These are phyloP conservation scores for Acromyrmex echinatior DNA, from an alignment of 1,140 invertebrate genomes.

Conservation along the genomic window DNA sequence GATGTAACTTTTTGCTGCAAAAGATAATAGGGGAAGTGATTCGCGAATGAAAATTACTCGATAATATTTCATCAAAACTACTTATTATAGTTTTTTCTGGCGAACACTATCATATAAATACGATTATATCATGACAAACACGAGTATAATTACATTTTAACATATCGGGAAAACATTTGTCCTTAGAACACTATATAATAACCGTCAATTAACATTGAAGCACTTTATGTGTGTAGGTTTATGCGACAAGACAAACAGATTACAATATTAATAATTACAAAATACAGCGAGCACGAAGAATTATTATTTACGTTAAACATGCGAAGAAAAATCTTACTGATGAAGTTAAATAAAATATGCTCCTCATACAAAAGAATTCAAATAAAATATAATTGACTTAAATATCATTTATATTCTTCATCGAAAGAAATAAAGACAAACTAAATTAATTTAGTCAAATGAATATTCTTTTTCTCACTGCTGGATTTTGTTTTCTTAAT, in stretches of 20 bases:
- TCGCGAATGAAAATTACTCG: conserved; percentile 12
- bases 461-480: no score
- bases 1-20: conserved; percentile 1
- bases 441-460: no score
- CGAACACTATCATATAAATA: neutral
- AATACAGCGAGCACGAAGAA: no score
- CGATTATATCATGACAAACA: neutral
- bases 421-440: no score
- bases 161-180: neutral
- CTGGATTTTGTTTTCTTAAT: neutral
- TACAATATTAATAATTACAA: neutral
- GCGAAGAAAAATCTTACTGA: neutral
- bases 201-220: neutral
- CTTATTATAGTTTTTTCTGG: conserved; percentile 41
- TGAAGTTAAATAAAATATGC: no score
- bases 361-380: no score
- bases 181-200: neutral
- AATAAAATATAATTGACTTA: no score
- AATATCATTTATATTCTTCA: no score
- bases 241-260: neutral
- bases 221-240: neutral
- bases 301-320: no score
- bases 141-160: neutral
- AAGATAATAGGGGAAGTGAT: conserved; percentile 16
- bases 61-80: conserved; percentile 26